A percentile compares a stretch with the other conserved stretches of the same genome.
Conservation (phyloP, 2,888 invertebrate species). For the Drosophila robusta region DNA sequence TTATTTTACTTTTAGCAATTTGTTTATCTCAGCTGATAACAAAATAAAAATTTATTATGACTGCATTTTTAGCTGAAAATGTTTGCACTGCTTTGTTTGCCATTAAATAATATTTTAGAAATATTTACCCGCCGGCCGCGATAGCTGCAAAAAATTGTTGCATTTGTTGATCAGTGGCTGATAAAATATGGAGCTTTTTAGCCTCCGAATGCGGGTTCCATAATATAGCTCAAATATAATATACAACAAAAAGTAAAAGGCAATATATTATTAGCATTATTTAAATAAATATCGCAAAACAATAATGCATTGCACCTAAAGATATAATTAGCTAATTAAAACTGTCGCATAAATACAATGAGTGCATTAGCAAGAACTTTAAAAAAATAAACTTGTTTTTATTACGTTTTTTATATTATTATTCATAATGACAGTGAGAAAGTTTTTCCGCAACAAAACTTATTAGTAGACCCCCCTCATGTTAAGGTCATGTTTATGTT, state of each 20-base stretch:
- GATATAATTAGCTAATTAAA: not conserved
- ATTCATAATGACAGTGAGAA: too few species aligned
- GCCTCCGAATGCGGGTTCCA: not conserved
- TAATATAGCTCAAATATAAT: not conserved
- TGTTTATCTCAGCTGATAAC: constrained; percentile 66
- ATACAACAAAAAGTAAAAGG: constrained; percentile 2
- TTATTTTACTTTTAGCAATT: constrained; percentile 31
- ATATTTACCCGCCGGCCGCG: constrained; percentile 26
- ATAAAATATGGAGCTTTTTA: constrained; percentile 17
- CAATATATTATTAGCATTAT: not conserved
- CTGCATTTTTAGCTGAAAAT: constrained; percentile 31
- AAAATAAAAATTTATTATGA: constrained; percentile 22
- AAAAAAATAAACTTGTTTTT: too few species aligned
- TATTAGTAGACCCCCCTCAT: not conserved
- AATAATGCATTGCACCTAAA: too few species aligned
- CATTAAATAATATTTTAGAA: constrained; percentile 34
- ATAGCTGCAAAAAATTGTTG: constrained; percentile 19
- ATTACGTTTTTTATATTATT: too few species aligned
- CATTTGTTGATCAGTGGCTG: constrained; percentile 26
- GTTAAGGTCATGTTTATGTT: constrained; percentile 1
- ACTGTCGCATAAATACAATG: too few species aligned
- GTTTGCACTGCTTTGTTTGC: constrained; percentile 30
- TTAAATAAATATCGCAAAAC: not conserved
- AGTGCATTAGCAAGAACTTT: not conserved
- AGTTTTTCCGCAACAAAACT: not conserved